Percentiles rank a stretch among this genome's conserved stretches.
phyloP scores from a whole-genome alignment of 2,113 vertebrate genomes.

The Nycticebus coucang region DNA sequence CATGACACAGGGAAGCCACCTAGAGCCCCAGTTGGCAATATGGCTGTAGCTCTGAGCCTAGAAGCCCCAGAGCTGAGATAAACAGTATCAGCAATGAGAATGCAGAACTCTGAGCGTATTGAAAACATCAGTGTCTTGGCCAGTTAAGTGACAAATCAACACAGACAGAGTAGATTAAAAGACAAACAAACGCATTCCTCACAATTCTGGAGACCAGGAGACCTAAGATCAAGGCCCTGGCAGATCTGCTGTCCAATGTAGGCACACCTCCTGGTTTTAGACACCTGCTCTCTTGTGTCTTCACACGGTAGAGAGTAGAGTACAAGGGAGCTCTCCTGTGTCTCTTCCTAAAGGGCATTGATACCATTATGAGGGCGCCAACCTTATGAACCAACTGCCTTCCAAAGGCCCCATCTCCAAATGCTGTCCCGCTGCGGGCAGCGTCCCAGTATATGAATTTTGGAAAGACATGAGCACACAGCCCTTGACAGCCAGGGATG shows the following conservation, averaged over 20 bases:
- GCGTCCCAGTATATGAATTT: background rate
- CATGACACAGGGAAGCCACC: no score
- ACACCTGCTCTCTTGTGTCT: background rate
- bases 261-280: background rate
- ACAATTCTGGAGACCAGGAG: background rate
- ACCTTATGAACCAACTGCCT: background rate
- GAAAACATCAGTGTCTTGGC: background rate
- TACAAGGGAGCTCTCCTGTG: background rate
- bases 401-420: background rate
- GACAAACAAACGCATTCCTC: background rate
- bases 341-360: background rate
- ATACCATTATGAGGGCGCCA: background rate
- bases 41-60: background rate
- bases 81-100: background rate
- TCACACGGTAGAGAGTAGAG: background rate
- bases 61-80: background rate
- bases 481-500: background rate
- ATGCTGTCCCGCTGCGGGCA: background rate
- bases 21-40: background rate
- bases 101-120: background rate
- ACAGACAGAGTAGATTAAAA: background rate
- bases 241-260: background rate
- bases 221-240: background rate
- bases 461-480: background rate
- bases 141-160: background rate